Conservation (phyloP, 1,140 invertebrate genomes). For the Trichonephila clavipes region DNA sequence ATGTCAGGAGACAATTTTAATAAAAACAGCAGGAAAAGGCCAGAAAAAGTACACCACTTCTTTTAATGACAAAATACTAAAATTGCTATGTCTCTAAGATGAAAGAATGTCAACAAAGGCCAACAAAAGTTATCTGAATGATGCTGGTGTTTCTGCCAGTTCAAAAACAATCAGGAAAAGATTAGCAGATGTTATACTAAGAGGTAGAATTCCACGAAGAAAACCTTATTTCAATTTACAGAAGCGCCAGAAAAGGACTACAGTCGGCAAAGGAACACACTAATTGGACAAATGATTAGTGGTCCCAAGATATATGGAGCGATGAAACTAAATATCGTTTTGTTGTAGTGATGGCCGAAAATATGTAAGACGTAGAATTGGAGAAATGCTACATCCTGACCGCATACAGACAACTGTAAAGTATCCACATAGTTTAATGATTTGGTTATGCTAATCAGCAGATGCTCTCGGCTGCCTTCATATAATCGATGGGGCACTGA, state of each 20-base stretch:
- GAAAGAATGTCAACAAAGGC: neutral
- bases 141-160: too few relatives aligned
- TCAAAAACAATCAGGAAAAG: too few relatives aligned
- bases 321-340: neutral
- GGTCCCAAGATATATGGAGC: too few relatives aligned
- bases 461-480: neutral
- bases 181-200: too few relatives aligned
- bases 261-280: too few relatives aligned
- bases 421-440: neutral
- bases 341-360: constrained; percentile 22
- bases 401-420: constrained; percentile 15
- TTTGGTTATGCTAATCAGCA: neutral
- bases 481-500: neutral
- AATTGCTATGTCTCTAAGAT: too few relatives aligned
- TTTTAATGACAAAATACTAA: neutral
- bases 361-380: constrained; percentile 46
- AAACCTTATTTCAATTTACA: neutral
- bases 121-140: too few relatives aligned
- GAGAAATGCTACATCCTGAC: constrained; percentile 3
- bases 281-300: neutral
- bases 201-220: too few relatives aligned
- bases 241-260: neutral
- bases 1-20: neutral
- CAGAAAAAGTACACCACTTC: neutral
- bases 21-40: neutral